Conservation (phyloP, 1,140 invertebrate genomes). For the Caenorhabditis tropicalis region DNA sequence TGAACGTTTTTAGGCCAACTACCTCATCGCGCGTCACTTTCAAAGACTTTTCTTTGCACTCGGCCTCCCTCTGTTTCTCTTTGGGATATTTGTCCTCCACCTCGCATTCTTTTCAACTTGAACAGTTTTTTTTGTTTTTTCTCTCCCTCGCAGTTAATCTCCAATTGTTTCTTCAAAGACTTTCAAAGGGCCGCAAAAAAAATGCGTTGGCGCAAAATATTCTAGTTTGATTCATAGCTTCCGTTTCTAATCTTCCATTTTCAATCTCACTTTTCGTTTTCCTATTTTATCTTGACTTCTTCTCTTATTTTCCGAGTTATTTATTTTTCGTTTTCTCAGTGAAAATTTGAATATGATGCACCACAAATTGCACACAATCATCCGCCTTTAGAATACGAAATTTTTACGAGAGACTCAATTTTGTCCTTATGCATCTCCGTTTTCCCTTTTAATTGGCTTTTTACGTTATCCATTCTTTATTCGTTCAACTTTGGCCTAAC, state of each 20-base stretch:
- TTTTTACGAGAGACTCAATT: not conserved
- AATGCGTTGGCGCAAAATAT: slow-evolving; percentile 2
- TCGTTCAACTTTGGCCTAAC: not conserved
- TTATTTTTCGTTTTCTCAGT: not conserved
- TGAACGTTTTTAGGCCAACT: slow-evolving; percentile 39
- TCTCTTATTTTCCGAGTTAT: not conserved
- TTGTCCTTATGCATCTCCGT: not conserved
- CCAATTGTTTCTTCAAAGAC: slow-evolving; percentile 24
- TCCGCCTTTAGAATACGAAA: slow-evolving; percentile 5
- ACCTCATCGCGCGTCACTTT: slow-evolving; percentile 34
- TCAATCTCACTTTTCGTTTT: too few species aligned
- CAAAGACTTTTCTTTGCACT: slow-evolving; percentile 30
- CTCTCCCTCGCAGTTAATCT: slow-evolving; percentile 27
- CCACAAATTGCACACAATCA: slow-evolving; percentile 14
- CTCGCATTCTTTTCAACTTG: slow-evolving; percentile 34
- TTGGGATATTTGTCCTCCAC: slow-evolving; percentile 15
- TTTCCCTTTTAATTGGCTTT: not conserved
- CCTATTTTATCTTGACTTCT: not conserved
- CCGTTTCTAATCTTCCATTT: not conserved
- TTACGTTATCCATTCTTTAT: slow-evolving; percentile 1
- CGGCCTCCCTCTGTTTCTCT: not conserved
- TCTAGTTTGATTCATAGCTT: not conserved
- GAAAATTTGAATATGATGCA: not conserved
- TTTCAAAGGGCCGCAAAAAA: not conserved
- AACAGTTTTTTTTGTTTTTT: slow-evolving; percentile 14